Base-by-base conservation (phyloP, 2,888 invertebrate species). In the Polyploca ridens region DNA sequence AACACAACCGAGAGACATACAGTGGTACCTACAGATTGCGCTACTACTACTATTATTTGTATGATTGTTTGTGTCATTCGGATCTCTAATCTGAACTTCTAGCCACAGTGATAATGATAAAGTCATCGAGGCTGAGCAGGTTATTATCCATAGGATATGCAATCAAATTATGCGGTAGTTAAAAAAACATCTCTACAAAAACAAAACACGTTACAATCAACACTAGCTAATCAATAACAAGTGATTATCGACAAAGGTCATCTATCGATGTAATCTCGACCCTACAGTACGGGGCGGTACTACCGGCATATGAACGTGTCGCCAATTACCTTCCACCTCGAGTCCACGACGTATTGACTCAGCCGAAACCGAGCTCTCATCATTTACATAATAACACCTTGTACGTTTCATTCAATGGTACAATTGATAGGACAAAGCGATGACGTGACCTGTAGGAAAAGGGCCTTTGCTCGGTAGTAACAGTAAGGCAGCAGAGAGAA, bases 381-480 rank as follows among this genome's bases (percentile, higher is more conserved):
- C 89, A 93, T 93, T 94, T 93, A 89, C 93, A 94, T 94, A 93
- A 94, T 93, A 91, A 93, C 90, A 93, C 90, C 92, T 92, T 91
- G 88, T 88, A 79, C 78, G 78, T 68, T 68, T 72, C 68, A 66
- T 44, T 41, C 16, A 7, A 35, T 68, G 83, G 79, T 65, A 2
- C 58, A 78, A 86, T 77, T 68, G n/a, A 76, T 58, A 68, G 69
- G 75, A 66, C 49, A 60, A 27, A 33, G 67, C 59, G 62, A 74
- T 71, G 41, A 13, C 13, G 2, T 74, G 71, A 70, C 72, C 65
- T 11, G 27, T 5, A n/a, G 14, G n/a, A 46, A 2, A 41, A 13
- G 1, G 7, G 5, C 41, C 7, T 38, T 10, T 27, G 27, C 38
- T 3, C 35, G 8, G 35, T 35, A 4, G 10, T 27, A 27, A 27